Percentiles rank a stretch among this genome's conserved stretches.
phyloP scores from a whole-genome alignment of 64 coral and sea anemone species.

The Actinia tenebrosa region DNA sequence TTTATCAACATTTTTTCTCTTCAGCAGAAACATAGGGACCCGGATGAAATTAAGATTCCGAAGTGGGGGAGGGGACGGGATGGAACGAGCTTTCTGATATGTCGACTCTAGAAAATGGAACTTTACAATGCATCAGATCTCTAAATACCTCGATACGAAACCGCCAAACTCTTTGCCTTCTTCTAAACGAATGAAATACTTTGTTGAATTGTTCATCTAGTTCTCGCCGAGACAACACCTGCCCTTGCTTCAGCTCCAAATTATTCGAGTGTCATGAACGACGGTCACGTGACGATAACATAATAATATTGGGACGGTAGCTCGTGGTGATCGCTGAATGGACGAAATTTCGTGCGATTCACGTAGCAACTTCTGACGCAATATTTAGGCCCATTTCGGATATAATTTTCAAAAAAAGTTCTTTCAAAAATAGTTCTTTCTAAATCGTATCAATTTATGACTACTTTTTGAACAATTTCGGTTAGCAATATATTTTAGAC shows the following conservation, averaged over 20 bases:
- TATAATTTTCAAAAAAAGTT: not conserved
- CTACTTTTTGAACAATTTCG: too few species aligned
- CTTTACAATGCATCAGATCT: too few species aligned
- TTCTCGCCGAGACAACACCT: not conserved
- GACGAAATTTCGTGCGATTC: not conserved
- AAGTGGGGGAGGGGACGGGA: not conserved
- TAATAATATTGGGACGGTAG: not conserved
- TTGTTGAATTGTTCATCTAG: not conserved
- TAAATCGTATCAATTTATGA: too few species aligned
- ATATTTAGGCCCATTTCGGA: not conserved
- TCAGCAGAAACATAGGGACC: not conserved
- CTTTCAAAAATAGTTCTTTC: not conserved
- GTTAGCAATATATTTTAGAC: too few species aligned
- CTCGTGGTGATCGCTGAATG: slow-evolving; percentile 5
- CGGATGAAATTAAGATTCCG: not conserved
- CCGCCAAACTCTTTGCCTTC: not conserved
- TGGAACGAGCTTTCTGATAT: too few species aligned
- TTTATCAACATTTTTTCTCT: slow-evolving; percentile 20
- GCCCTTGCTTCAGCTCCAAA: not conserved
- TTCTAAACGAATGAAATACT: not conserved
- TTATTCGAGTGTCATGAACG: not conserved
- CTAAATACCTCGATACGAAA: not conserved
- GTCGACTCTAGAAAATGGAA: too few species aligned
- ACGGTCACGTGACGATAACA: not conserved
- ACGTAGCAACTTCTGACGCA: not conserved